Conservation (phyloP, 2,113 vertebrate genomes). For the Bothrops jararaca region DNA sequence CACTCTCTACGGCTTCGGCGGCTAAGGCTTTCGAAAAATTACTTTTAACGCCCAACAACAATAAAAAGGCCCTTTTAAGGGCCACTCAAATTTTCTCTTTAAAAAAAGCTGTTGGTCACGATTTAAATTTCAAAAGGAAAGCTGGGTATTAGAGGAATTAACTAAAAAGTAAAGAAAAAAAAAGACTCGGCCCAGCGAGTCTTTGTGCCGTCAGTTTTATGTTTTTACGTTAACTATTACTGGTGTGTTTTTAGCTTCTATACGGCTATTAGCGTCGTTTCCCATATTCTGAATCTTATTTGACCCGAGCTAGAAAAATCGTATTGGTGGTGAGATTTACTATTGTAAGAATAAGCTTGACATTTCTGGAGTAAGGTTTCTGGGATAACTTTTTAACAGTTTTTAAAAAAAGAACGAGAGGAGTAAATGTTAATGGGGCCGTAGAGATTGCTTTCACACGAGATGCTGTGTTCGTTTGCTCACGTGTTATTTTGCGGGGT, state of each 20-base stretch:
- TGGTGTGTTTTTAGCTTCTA: not conserved
- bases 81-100: not conserved
- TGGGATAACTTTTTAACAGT: not conserved
- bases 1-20: conserved; percentile 13
- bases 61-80: conserved; percentile 11
- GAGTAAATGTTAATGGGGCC: not conserved
- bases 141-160: not conserved
- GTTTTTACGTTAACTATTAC: not conserved
- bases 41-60: no score
- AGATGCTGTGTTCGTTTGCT: not conserved
- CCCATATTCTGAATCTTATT: not conserved
- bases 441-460: not conserved
- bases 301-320: not conserved
- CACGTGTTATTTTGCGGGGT: not conserved
- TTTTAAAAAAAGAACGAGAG: not conserved
- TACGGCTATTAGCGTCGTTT: not conserved
- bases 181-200: rapidly evolving
- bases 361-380: not conserved
- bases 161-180: not conserved
- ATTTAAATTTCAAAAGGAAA: no score
- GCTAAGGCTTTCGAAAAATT: not conserved
- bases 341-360: not conserved
- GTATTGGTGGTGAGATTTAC: not conserved
- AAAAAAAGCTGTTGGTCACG: not conserved
- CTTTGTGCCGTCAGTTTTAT: not conserved